Base-by-base conservation (phyloP, 23 tunicate genomes). In the Ciona savignyi region DNA sequence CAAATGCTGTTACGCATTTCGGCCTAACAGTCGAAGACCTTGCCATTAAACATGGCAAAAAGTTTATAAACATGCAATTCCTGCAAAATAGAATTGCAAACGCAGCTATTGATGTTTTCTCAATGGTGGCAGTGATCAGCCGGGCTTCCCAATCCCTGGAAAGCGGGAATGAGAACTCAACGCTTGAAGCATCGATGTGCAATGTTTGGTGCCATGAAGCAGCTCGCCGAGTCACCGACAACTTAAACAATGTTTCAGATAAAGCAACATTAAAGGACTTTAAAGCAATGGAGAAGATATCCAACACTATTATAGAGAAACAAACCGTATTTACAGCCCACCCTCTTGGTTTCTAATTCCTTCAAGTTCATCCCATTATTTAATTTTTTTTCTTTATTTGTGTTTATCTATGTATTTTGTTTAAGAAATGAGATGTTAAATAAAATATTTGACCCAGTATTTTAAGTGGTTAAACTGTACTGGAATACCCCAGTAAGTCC, bases 171-270 rank as follows among this genome's bases (percentile, higher is more conserved):
- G 72, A 75, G 19, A 60, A 29, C 22, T 78, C 85, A 3, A 27
- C 60, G 20, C 33, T 68, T 27, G 97, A 90, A 70, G 82, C 82
- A 25, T 32, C 30, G n/a, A 79, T 90, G 86, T 90, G 97, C 77
- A 80, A 90, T 33, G 78, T 84, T n/a, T 90, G 97, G 97, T 90
- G 97, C 67, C 32, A 33, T 9, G 85, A 84, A 65, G 97, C 97
- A 23, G 70, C 82, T 24, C 60, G 56, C 27, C 63, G 97, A 3
- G 85, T 90, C 3, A 26, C 33, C 23, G 78, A 83, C 23, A 79
- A 83, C 71, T 63, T 90, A 15, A 30, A 42, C 1, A 25, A 20
- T n/a, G n/a, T n/a, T n/a, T n/a, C n/a, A n/a, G n/a, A n/a, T n/a
- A n/a, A n/a, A n/a, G n/a, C n/a, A n/a, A 27, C 67, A 21, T 35